phyloP scores from a whole-genome alignment of 1,140 invertebrate genomes.

The Drosophila orosa region DNA sequence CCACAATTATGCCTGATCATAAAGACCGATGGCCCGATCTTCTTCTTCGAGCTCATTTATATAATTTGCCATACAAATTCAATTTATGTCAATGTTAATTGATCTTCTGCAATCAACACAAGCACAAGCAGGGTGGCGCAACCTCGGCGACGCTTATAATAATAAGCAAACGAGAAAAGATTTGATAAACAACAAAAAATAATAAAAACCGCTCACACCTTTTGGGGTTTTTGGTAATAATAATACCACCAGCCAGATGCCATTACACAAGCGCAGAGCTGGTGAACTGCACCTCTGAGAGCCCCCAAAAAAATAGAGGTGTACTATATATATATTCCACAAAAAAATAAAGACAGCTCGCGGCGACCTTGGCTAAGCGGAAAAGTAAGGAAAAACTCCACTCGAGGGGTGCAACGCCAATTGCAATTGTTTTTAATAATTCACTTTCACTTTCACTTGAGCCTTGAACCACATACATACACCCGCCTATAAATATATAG shows the following conservation, averaged over 20 bases:
- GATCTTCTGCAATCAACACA: conserved; percentile 11
- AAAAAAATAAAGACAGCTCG: not conserved
- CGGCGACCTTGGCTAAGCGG: conserved; percentile 2
- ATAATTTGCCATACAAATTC: conserved; percentile 12
- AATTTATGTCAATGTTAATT: conserved; percentile 16
- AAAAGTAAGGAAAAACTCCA: not conserved
- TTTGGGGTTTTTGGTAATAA: conserved; percentile 5
- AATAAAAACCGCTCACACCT: conserved; percentile 5
- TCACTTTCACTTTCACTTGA: conserved; percentile 73
- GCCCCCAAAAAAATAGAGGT: not conserved
- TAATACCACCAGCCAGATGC: not conserved
- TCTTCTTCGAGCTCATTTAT: conserved; percentile 6
- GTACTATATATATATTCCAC: not conserved
- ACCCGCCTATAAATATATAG: not conserved
- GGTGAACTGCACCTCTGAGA: conserved; percentile 1
- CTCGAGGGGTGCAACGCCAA: conserved; percentile 45
- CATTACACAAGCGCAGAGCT: not conserved
- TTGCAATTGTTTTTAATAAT: conserved; percentile 77
- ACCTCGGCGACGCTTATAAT: not conserved
- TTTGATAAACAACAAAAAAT: not conserved
- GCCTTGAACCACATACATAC: conserved; percentile 54
- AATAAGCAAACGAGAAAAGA: conserved; percentile 3
- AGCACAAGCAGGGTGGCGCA: not conserved
- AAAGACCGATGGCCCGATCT: not conserved
- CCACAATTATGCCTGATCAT: not conserved